Base-by-base conservation (phyloP, 2,797 vertebrate species). In the Anolis apletophallus region DNA sequence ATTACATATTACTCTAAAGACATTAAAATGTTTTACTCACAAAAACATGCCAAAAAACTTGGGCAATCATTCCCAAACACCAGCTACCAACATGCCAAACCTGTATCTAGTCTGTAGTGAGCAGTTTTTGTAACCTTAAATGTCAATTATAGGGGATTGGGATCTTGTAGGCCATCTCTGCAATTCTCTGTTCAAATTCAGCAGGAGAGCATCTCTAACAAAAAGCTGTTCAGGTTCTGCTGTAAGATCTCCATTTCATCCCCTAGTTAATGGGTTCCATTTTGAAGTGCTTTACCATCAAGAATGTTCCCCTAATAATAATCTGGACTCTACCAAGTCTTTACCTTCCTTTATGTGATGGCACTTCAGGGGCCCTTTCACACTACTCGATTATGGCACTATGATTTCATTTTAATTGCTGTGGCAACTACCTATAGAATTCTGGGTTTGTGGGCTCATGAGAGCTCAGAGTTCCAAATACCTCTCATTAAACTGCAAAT, bases 1-100 rank as follows among this genome's bases (percentile, higher is more conserved):
- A 3, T n/a, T 54, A 80, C 8, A 80, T n/a, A n/a, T 80, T 3
- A 1, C 83, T 59, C 50, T 85, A 78, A n/a, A n/a, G 46, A 88
- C 67, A 81, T 81, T 83, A 84, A 29, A 71, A 71, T 36, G 46
- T n/a, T 3, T n/a, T 29, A 26, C 46, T 74, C 72, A 80, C 11
- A 21, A 13, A 89, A 52, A 10, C 13, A 54, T 54, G 5, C 7
- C 19, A 5, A 23, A 7, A n/a, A 79, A 29, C 16, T 17, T 59
- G 34, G 54, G 40, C 72, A 68, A 87, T 73, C 61, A 80, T 74
- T 5, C 3, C 36, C 36, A 59, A 84, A 7, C 32, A 17, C 14
- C 21, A 2, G 73, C 32, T 34, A 80, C n/a, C 0, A 64, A 40
- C 29, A 29, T 81, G 69, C 34, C 71, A 54, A 46, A 50, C 36